A percentile compares a stretch with the other conserved stretches of the same genome.
Evolutionary conservation across 1,140 invertebrate species (phyloP).

Genomic region (Gryon sp.): DNA sequence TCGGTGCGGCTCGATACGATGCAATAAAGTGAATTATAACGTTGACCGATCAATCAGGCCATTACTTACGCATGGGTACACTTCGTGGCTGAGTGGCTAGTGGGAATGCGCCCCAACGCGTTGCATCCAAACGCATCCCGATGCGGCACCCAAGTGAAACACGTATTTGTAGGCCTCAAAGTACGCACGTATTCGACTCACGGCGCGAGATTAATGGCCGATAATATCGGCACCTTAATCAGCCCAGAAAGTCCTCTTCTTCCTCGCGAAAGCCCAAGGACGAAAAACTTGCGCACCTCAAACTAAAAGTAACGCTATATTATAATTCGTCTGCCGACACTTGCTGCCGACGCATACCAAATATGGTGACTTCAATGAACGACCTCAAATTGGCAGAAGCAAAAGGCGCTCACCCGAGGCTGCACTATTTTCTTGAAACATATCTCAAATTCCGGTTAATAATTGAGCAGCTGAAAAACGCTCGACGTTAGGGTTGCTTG

Average conservation of each 20-base stretch:
- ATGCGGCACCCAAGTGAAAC: conserved; percentile 61
- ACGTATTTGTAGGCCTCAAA: conserved; percentile 30
- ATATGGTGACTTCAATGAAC: conserved; percentile 47
- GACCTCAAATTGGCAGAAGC: conserved; percentile 69
- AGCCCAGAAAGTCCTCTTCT: conserved; percentile 13
- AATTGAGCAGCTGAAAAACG: conserved; percentile 79
- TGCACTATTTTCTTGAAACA: conserved; percentile 78
- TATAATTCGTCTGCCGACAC: conserved; percentile 53
- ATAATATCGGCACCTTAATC: conserved; percentile 62
- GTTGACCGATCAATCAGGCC: conserved; percentile 69
- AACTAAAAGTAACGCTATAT: conserved; percentile 34
- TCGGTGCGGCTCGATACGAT: conserved; percentile 42
- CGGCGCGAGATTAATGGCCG: conserved; percentile 70
- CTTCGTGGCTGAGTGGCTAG: conserved; percentile 70
- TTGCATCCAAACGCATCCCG: conserved; percentile 67
- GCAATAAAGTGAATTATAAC: conserved; percentile 70
- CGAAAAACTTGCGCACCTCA: conserved; percentile 3
- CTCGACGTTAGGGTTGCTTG: conserved; percentile 74
- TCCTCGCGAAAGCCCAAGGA: conserved; percentile 30
- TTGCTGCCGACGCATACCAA: conserved; percentile 54
- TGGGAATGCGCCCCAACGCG: conserved; percentile 72
- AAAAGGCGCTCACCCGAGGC: conserved; percentile 66
- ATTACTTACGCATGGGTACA: conserved; percentile 67
- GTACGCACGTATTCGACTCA: conserved; percentile 61
- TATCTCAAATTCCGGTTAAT: conserved; percentile 78